Evolutionary conservation across 2,113 vertebrate species (phyloP), one percentile per base, ranked within the genome.

Genomic region (Phyllostomus hastatus): DNA sequence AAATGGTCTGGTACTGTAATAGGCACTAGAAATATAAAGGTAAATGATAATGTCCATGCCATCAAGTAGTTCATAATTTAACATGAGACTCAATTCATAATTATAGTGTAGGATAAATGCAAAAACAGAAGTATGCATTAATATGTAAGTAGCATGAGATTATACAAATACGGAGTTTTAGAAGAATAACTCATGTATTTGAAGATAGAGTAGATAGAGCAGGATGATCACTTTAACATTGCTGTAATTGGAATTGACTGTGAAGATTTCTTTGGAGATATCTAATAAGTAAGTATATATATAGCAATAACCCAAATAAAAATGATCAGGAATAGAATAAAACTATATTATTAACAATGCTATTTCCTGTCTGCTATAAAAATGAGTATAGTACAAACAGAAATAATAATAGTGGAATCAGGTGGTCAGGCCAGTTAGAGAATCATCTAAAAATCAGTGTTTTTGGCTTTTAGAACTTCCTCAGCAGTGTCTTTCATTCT

Each of bases 1-100:
- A 91, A 95, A 97, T 19, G 46, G 72, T 38, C 19, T 86, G 76
- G 5, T 52, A 88, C 50, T 82, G 7, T 93, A 79, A 50, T 73
- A 79, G 54, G 22, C 14, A 59, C 22, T 67, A 14, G n/a, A 31
- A 90, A 67, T 92, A 90, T 82, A 54, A 76, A 97, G 92, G 70
- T 88, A 88, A 89, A 52, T 54, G 11, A 43, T 80, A 83, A 64
- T 41, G 5, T n/a, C 26, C 38, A 24, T 94, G 52, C 64, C 28
- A 78, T 80, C 61, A 80, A 73, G 70, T 61, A 73, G 10, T 75
- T 75, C 35, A 80, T 84, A 96, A 88, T 91, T 52, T 84, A 95
- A 80, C 76, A 46, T 73, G 70, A 95, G 90, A 80, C 35, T 69
- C 52, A n/a, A 84, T 96, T 95, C 50, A 61, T 67, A 78, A 96